A percentile compares a stretch with the other conserved stretches of the same genome.
Evolutionary conservation across 2,113 vertebrate species (phyloP).

Genomic region (Columbina picui): DNA sequence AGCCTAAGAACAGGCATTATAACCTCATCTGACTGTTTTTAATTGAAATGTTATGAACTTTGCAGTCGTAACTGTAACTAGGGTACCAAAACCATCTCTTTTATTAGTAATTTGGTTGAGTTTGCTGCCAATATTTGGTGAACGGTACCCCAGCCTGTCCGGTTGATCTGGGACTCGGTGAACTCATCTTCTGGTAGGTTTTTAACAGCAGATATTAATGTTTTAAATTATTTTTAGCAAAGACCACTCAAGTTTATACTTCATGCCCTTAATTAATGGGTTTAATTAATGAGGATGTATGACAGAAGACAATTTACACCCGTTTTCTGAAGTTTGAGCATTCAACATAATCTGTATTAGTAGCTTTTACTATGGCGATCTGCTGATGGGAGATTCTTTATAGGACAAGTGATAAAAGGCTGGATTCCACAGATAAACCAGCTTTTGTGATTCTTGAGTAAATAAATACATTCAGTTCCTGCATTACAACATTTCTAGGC

Average conservation of each 20-base stretch:
- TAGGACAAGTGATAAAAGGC: background rate
- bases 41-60: background rate
- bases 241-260: background rate
- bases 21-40: background rate
- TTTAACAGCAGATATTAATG: background rate
- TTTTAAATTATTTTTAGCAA: background rate
- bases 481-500: background rate
- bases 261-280: background rate
- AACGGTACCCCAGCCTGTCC: background rate
- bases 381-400: background rate
- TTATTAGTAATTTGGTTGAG: background rate
- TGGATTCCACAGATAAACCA: background rate
- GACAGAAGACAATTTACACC: background rate
- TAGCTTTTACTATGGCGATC: background rate
- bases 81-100: background rate
- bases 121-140: background rate
- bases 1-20: background rate
- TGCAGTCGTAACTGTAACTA: background rate
- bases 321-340: background rate
- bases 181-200: background rate
- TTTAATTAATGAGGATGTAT: background rate
- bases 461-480: conserved; percentile 8
- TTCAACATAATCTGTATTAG: background rate
- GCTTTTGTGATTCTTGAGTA: background rate
- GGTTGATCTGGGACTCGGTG: background rate